Evolutionary conservation across 1,140 invertebrate species (phyloP).

Genomic region (Lycorma delicatula): DNA sequence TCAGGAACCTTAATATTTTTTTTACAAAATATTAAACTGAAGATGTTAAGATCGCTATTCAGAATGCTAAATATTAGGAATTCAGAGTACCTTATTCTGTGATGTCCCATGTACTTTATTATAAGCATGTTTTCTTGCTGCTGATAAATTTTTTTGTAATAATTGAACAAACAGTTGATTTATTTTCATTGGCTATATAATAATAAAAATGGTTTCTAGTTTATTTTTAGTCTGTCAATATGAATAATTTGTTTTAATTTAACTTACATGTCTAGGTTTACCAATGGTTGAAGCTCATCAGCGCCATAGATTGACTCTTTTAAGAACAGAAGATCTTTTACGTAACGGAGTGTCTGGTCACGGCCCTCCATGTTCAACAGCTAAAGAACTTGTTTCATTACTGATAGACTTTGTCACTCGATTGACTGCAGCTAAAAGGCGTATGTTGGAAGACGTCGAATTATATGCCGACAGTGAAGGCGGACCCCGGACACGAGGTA

Average conservation of each 20-base stretch:
- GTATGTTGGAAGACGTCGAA: constrained; percentile 71
- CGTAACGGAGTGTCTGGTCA: constrained; percentile 59
- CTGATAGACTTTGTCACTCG: constrained; percentile 68
- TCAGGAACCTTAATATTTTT: too few species aligned
- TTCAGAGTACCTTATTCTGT: too few species aligned
- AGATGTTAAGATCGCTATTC: too few species aligned
- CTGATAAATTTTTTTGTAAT: too few species aligned
- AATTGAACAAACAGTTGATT: neutral
- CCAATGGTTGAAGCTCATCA: constrained; percentile 72
- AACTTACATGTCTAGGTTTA: too few species aligned
- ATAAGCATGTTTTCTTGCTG: too few species aligned
- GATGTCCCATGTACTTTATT: too few species aligned
- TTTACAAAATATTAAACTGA: too few species aligned
- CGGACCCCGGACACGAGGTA: constrained; percentile 45
- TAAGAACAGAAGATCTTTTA: constrained; percentile 74
- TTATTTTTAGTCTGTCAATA: neutral
- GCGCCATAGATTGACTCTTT: constrained; percentile 65
- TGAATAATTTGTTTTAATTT: neutral
- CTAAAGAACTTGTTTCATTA: constrained; percentile 60
- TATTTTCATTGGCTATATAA: neutral
- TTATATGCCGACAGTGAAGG: constrained; percentile 56
- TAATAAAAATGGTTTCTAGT: neutral
- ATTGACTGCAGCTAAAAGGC: constrained; percentile 66
- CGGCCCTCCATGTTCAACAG: constrained; percentile 42
- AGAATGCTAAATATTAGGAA: too few species aligned